Evolutionary conservation across 2,113 vertebrate genomes (phyloP).

Genomic region (Anser cygnoides): DNA sequence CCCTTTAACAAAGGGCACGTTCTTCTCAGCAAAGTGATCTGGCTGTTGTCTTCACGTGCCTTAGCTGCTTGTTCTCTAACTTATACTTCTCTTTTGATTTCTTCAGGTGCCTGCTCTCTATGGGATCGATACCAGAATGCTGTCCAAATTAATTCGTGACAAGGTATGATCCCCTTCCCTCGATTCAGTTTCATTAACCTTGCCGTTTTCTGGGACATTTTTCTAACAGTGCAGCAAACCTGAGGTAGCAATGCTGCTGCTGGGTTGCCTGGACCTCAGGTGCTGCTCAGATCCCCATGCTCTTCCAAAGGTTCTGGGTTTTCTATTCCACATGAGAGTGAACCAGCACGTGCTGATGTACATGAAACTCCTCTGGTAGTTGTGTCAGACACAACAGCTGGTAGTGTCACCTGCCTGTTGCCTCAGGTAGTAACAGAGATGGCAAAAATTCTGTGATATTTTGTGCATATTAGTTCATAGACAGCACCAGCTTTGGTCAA

Average conservation of each 20-base stretch:
- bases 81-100: neutral
- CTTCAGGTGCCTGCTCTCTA: constrained; percentile 90
- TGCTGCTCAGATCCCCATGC: neutral
- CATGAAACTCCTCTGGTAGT: neutral
- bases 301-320: neutral
- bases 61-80: neutral
- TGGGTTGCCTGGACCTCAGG: neutral
- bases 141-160: constrained; percentile 91
- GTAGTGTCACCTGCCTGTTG: neutral
- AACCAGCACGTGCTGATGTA: neutral
- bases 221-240: neutral
- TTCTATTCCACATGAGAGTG: neutral
- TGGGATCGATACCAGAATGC: constrained; percentile 95
- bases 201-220: neutral
- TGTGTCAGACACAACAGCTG: neutral
- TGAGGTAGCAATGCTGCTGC: neutral
- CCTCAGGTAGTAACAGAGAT: neutral
- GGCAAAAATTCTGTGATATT: neutral
- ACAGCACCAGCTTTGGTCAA: neutral
- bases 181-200: neutral
- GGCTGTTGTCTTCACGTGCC: neutral
- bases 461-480: neutral
- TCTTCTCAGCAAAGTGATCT: neutral
- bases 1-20: neutral
- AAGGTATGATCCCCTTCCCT: constrained; percentile 78